Conservation (phyloP, 2,113 vertebrate species). For the Rostratula benghalensis region DNA sequence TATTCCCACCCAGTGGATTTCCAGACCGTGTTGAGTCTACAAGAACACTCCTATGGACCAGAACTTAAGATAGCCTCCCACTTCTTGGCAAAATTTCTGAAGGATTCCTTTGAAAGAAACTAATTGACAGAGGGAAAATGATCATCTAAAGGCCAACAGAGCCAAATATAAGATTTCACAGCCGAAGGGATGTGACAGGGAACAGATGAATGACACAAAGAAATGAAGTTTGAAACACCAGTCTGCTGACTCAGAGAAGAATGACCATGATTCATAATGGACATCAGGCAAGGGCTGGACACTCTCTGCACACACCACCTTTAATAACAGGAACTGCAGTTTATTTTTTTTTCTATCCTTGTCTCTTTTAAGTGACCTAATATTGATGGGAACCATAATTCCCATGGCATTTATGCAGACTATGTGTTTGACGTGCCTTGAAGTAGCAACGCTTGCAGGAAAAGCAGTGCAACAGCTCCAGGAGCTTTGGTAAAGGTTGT, state of each 20-base stretch:
- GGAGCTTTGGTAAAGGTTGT: neutral
- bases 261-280: neutral
- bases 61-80: neutral
- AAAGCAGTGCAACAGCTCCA: neutral
- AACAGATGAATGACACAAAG: neutral
- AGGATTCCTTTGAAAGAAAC: neutral
- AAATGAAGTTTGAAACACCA: conserved; percentile 23
- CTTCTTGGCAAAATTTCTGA: neutral
- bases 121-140: neutral
- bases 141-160: neutral
- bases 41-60: neutral
- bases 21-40: neutral
- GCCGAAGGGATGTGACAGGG: neutral
- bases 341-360: neutral
- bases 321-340: neutral
- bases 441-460: neutral
- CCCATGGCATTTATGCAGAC: neutral
- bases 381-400: neutral
- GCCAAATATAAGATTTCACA: neutral
- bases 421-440: fast-evolving
- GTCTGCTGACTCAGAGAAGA: conserved; percentile 28
- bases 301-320: neutral
- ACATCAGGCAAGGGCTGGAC: neutral
- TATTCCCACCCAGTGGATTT: neutral
- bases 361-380: neutral